Percentiles rank a stretch among this genome's conserved stretches.
Evolutionary conservation across 1,140 invertebrate genomes (phyloP).

Genomic region (Ceratina australensis): DNA sequence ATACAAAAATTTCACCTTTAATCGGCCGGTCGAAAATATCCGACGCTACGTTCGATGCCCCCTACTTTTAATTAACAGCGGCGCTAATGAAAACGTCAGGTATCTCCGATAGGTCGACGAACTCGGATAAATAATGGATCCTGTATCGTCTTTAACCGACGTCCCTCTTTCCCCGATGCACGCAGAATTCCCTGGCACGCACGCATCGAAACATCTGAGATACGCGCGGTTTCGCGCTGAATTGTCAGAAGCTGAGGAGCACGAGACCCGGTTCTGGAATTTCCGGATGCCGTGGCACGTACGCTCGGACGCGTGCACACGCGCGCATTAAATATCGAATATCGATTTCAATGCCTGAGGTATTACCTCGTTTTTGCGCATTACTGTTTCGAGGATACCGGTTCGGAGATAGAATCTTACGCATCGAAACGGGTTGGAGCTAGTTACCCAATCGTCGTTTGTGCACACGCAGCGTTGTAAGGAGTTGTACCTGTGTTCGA

Average conservation of each 20-base stretch:
- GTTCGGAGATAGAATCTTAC: too few relatives aligned
- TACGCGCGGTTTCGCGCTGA: slow-evolving; percentile 51
- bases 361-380: too few relatives aligned
- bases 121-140: slow-evolving; percentile 7
- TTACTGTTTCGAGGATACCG: too few relatives aligned
- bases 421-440: too few relatives aligned
- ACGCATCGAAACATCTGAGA: slow-evolving; percentile 54
- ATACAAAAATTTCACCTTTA: background rate
- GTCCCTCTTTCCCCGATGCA: slow-evolving; percentile 19
- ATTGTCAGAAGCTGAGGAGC: slow-evolving; percentile 49
- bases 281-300: slow-evolving; percentile 49
- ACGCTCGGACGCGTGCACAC: background rate
- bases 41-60: background rate
- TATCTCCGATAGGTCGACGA: slow-evolving; percentile 31
- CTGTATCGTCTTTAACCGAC: background rate
- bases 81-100: slow-evolving; percentile 21
- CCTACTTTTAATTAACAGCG: slow-evolving; percentile 26
- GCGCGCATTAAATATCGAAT: too few relatives aligned
- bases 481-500: slow-evolving; percentile 62
- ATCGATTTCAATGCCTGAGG: too few relatives aligned
- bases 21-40: background rate
- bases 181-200: slow-evolving; percentile 40
- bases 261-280: slow-evolving; percentile 54
- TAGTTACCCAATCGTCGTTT: background rate
- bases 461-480: slow-evolving; percentile 38